Evolutionary conservation across 2,797 vertebrate genomes (phyloP).

Genomic region (Scolopax rusticola): DNA sequence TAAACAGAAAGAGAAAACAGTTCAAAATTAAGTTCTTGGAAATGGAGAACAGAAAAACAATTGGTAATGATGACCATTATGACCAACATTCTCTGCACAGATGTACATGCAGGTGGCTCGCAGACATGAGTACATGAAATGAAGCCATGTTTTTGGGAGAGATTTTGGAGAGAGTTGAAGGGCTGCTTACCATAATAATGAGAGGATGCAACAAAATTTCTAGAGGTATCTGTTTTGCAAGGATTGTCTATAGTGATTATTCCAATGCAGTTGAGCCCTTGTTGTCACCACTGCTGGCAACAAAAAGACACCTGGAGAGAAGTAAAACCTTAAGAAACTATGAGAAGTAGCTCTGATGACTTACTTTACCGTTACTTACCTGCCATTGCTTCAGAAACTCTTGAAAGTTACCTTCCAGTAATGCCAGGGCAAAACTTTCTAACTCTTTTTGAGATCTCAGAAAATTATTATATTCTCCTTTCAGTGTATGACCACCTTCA

Average conservation of each 20-base stretch:
- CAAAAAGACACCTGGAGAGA: background rate
- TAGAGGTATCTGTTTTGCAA: background rate
- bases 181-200: background rate
- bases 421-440: background rate
- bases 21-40: background rate
- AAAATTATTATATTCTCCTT: background rate
- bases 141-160: background rate
- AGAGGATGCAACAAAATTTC: background rate
- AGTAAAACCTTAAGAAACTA: background rate
- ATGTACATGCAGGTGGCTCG: background rate
- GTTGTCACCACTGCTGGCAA: background rate
- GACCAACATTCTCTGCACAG: background rate
- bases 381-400: background rate
- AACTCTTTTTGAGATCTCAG: background rate
- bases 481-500: background rate
- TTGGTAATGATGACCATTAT: background rate
- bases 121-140: background rate
- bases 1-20: background rate
- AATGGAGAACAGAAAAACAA: constrained; percentile 4
- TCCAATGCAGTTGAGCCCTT: background rate
- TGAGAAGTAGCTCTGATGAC: background rate
- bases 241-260: background rate
- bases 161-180: background rate
- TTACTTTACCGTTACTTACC: background rate
- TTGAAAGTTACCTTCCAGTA: background rate